Percentiles rank a stretch among this genome's conserved stretches.
phyloP scores from a whole-genome alignment of 2,113 vertebrate genomes.

The Elachura formosa region DNA sequence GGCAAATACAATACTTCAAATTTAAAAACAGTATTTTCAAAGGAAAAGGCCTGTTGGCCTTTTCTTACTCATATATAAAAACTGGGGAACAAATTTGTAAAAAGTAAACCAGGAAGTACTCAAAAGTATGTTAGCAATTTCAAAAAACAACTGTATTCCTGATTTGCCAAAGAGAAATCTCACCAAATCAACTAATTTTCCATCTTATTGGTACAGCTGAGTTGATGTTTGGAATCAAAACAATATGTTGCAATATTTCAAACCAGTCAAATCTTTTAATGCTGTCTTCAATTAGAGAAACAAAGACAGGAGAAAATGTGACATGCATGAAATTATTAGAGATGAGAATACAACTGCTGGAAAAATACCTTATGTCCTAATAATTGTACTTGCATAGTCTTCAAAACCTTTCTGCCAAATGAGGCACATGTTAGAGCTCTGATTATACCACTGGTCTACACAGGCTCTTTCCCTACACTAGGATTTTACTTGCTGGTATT shows the following conservation, averaged over 20 bases:
- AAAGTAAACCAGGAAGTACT: background rate
- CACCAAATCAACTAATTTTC: background rate
- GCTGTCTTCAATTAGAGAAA: background rate
- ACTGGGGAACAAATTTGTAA: background rate
- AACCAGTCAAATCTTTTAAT: background rate
- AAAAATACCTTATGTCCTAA: background rate
- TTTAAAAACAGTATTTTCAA: background rate
- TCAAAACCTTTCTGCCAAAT: background rate
- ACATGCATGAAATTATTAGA: background rate
- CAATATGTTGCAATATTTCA: background rate
- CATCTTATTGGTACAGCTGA: background rate
- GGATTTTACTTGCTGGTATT: background rate
- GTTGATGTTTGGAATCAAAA: background rate
- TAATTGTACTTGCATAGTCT: background rate
- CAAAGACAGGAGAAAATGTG: background rate
- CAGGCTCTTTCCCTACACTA: rapidly evolving
- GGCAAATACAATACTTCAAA: background rate
- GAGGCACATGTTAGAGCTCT: background rate
- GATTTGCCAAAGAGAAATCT: background rate
- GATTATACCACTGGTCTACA: background rate
- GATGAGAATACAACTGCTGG: background rate
- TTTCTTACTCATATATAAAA: background rate
- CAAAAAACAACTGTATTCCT: background rate
- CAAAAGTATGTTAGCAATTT: background rate
- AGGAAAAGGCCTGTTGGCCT: background rate